A percentile compares a stretch with the other conserved stretches of the same genome.
Evolutionary conservation across 2,888 invertebrate species (phyloP).

Genomic region (Drosophila neutralis): DNA sequence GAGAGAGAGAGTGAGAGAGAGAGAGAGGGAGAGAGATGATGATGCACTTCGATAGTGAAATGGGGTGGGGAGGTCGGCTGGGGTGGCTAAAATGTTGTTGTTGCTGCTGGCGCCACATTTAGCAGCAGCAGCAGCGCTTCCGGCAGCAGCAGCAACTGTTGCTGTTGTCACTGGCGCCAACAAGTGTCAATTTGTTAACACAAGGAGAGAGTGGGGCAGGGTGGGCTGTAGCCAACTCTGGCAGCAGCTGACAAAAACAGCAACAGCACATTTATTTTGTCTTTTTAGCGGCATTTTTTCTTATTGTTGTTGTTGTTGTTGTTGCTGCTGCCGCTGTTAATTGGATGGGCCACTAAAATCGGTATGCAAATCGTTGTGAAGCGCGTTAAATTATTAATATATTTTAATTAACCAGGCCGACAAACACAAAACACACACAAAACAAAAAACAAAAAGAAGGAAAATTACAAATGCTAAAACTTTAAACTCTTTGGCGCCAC

Average conservation of each 20-base stretch:
- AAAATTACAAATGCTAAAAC: conserved; percentile 78
- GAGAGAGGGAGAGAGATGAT: background rate
- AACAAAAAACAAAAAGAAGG: conserved; percentile 1
- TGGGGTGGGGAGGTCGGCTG: background rate
- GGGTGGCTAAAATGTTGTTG: background rate
- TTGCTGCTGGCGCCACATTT: conserved; percentile 16
- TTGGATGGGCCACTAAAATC: conserved; percentile 56
- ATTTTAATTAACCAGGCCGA: conserved; percentile 69
- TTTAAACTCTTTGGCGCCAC: conserved; percentile 75
- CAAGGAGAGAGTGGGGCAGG: background rate
- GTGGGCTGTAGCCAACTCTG: conserved; percentile 6
- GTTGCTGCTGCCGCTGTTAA: conserved; percentile 44
- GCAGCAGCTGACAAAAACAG: conserved; percentile 17
- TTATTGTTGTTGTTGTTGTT: conserved; percentile 31
- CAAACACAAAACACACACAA: conserved; percentile 10
- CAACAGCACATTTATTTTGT: conserved; percentile 10
- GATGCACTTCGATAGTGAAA: background rate
- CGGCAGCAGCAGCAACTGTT: conserved; percentile 60
- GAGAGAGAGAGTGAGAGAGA: background rate
- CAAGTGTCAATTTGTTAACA: conserved; percentile 74
- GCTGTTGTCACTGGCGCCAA: conserved; percentile 67
- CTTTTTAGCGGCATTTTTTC: conserved; percentile 41
- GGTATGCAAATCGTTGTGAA: conserved; percentile 53
- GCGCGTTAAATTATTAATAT: conserved; percentile 78
- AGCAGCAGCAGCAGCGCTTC: conserved; percentile 54